A percentile compares a stretch with the other conserved stretches of the same genome.
Evolutionary conservation across 2,797 vertebrate genomes (phyloP).

Genomic region (Cichlasoma orientale): DNA sequence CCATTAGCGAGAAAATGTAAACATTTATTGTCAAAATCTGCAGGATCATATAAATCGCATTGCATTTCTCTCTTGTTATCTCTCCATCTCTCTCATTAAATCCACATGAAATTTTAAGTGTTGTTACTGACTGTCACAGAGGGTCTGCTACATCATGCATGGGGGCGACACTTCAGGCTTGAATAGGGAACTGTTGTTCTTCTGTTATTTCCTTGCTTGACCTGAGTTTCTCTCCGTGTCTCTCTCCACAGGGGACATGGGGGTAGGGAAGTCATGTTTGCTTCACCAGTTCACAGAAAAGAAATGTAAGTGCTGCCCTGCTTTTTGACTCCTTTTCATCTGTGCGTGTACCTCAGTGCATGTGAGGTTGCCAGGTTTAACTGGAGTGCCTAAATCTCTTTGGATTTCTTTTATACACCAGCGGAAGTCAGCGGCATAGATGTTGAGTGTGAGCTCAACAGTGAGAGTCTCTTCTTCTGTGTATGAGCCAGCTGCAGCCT

Average conservation of each 20-base stretch:
- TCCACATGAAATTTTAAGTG: slow-evolving; percentile 27
- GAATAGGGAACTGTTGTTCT: slow-evolving; percentile 36
- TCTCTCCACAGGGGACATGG: slow-evolving; percentile 91
- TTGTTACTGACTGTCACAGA: background rate
- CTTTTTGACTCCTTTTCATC: slow-evolving; percentile 19
- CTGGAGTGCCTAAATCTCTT: slow-evolving; percentile 50
- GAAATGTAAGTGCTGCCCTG: slow-evolving; percentile 91
- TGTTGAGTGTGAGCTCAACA: slow-evolving; percentile 56
- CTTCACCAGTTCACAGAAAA: slow-evolving; percentile 99
- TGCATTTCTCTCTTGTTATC: background rate
- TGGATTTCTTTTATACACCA: slow-evolving; percentile 48
- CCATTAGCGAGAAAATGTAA: background rate
- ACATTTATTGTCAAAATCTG: background rate
- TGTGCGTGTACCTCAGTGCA: slow-evolving; percentile 9
- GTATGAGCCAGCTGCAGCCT: slow-evolving; percentile 74
- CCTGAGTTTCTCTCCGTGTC: slow-evolving; percentile 34
- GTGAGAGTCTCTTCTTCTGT: slow-evolving; percentile 65
- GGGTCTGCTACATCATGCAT: slow-evolving; percentile 35
- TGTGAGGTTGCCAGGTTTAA: slow-evolving; percentile 60
- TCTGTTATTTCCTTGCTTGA: slow-evolving; percentile 42
- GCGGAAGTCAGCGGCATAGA: slow-evolving; percentile 57
- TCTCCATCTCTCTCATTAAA: background rate
- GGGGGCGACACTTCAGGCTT: slow-evolving; percentile 25
- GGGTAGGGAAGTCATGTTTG: slow-evolving; percentile 99
- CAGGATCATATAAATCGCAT: background rate